Percentiles rank a stretch among this genome's conserved stretches.
phyloP scores from a whole-genome alignment of 37 sponge, comb jelly and placozoan species.

The Geodia barretti region DNA sequence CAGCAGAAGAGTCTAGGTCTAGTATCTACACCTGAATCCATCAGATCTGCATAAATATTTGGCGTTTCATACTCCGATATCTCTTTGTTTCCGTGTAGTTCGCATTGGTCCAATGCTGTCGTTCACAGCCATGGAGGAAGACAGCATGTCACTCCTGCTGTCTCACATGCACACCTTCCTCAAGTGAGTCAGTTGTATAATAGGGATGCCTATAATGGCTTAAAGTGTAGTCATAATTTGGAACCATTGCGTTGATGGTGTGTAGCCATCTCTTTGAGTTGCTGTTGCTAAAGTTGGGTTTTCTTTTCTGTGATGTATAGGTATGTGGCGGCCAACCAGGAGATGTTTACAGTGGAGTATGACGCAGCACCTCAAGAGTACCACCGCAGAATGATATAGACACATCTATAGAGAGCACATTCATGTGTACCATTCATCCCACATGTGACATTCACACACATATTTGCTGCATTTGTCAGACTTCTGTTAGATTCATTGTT shows the following conservation, averaged over 20 bases:
- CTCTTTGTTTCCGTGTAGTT: slow-evolving; percentile 30
- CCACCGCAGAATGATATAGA: slow-evolving; percentile 34
- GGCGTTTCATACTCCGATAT: too few species aligned
- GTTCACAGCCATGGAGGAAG: slow-evolving; percentile 48
- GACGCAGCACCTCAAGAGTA: slow-evolving; percentile 63
- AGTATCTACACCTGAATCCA: too few species aligned
- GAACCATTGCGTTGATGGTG: not conserved
- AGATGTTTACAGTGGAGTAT: slow-evolving; percentile 39
- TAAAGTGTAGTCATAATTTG: not conserved
- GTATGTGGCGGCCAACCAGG: slow-evolving; percentile 6
- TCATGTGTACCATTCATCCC: too few species aligned
- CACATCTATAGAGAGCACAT: not conserved
- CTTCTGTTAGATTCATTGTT: too few species aligned
- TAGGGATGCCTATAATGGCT: not conserved
- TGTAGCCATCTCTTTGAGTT: not conserved
- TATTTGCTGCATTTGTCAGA: too few species aligned
- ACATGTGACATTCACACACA: too few species aligned
- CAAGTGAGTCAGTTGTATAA: slow-evolving; percentile 8
- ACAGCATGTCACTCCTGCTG: slow-evolving; percentile 30
- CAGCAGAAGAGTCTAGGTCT: too few species aligned
- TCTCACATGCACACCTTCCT: slow-evolving; percentile 54
- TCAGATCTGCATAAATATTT: too few species aligned
- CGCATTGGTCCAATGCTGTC: slow-evolving; percentile 46
- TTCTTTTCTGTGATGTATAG: not conserved
- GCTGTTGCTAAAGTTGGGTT: not conserved